Percentiles rank a stretch among this genome's conserved stretches.
Evolutionary conservation across 64 coral and sea anemone species (phyloP).

Genomic region (Hydrozoanthus tunicans): DNA sequence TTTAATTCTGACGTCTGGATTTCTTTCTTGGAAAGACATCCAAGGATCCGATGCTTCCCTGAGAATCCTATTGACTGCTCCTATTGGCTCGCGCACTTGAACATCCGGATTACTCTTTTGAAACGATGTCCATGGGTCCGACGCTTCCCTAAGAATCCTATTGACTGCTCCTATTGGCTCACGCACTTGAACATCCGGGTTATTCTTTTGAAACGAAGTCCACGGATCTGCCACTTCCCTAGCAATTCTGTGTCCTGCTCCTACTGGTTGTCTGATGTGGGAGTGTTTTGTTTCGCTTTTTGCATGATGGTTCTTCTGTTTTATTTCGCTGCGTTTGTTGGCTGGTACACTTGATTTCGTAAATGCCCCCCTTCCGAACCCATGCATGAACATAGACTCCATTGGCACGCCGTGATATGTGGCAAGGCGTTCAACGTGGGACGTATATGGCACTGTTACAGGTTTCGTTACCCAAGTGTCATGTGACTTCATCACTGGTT

Average conservation of each 20-base stretch:
- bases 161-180: slow-evolving; percentile 45
- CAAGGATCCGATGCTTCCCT: slow-evolving; percentile 34
- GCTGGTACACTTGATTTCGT: slow-evolving; percentile 56
- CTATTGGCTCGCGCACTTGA: slow-evolving; percentile 4
- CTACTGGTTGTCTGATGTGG: neutral
- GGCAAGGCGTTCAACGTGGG: slow-evolving; percentile 62
- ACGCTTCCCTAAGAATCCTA: slow-evolving; percentile 35
- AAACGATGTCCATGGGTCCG: slow-evolving; percentile 34
- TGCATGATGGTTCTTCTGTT: neutral
- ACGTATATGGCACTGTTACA: slow-evolving; percentile 68
- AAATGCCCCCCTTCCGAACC: slow-evolving; percentile 75
- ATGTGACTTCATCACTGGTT: slow-evolving; percentile 89
- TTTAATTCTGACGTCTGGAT: slow-evolving; percentile 2
- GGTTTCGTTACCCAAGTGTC: slow-evolving; percentile 85
- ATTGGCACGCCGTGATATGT: slow-evolving; percentile 85
- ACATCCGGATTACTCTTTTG: slow-evolving; percentile 16
- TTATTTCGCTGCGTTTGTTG: slow-evolving; percentile 58
- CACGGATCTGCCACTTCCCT: slow-evolving; percentile 11
- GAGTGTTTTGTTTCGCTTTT: slow-evolving; percentile 13
- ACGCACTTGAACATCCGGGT: neutral
- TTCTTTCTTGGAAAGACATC: slow-evolving; percentile 4
- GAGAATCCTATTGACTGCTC: slow-evolving; percentile 53
- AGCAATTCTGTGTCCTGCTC: slow-evolving; percentile 8
- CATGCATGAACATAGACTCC: slow-evolving; percentile 88
- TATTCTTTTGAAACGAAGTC: slow-evolving; percentile 28